Base-by-base conservation (phyloP, 2,113 vertebrate species). In the Cryptotis parvus region DNA sequence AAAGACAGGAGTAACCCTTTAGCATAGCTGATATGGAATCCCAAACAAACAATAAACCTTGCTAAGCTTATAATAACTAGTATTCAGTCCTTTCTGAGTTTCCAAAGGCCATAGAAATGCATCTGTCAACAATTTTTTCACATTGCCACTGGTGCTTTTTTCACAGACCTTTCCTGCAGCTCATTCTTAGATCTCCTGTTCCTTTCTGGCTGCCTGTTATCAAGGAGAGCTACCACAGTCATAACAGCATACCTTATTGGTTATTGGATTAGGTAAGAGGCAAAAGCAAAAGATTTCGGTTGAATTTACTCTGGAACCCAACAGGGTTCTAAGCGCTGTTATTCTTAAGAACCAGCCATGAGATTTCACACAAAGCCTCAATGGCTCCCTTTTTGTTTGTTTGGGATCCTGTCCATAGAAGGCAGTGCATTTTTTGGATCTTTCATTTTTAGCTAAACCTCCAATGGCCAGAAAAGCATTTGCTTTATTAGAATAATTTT, bases 401-500 rank as follows among this genome's bases (percentile, higher is more conserved):
- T 65, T 73, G 58, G 87, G 55, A 27, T 8, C 11, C 49, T 69
- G 0, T 26, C 31, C 76, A n/a, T 74, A 87, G 4, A 88, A 52
- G 14, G 14, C 1, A 16, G 11, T 24, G 9, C 29, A 49, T 1
- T 55, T 0, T 73, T 24, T 20, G 7, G n/a, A 43, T 2, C 55
- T 0, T 73, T 29, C 29, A 20, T 10, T 69, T 69, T 76, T 15
- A 78, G 55, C 20, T 58, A 4, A 65, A 65, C 78, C 82, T 77
- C 70, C 9, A 22, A 58, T 3, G 12, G 65, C 43, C 83, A 86
- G n/a, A 94, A 84, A 83, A 15, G 24, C 3, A 90, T 74, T 79
- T 72, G 15, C 3, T 77, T 73, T 92, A 74, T 69, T 58, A 45
- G 27, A 76, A 84, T 10, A 89, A 39, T 66, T 92, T 85, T 37